Base-by-base conservation (phyloP, 1,140 invertebrate species). In the Caerostris darwini region DNA sequence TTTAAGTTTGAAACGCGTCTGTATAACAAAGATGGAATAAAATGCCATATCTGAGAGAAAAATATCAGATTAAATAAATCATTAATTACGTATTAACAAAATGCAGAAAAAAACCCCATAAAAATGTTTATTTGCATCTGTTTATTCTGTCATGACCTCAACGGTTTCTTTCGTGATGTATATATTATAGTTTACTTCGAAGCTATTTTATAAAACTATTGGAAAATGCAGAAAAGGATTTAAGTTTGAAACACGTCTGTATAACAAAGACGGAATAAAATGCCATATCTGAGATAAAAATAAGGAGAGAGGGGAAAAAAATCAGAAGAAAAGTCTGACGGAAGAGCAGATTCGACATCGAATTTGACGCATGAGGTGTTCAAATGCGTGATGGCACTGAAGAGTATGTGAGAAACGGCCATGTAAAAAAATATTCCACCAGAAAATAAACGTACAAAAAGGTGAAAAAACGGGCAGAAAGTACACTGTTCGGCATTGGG, bases 351-450 rank as follows among this genome's bases (percentile, higher is more conserved):
- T 92, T 85, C 71, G 90, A 85, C 90, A 83, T 58, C 58, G 81
- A 92, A 92, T 92, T 92, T 92, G 90, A 92, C 90, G 90, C 90
- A 92, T 92, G 90, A 83, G 90, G 90, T 92, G 90, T 92, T 92
- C 90, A 92, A 50, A 83, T 92, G 90, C 81, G 71, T 92, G 71
- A 82, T 53, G 90, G 81, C 50, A 83, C 53, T 77, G 90, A 83
- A 77, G 81, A 92, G 83, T 92, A 92, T 92, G 71, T 67, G 69
- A 92, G 90, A 83, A 92, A 81, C 58, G 58, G 19, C 54, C 53
- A 19, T 19, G 58, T 81, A 64, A 64, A 92, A n/a, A 83, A 85
- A 92, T 57, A 81, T 61, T 87, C 59, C 58, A 54, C 34, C 19
- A 10, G 53, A 50, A 83, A 77, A 92, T 64, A 83, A 19, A 67